Conservation (phyloP, 2,113 vertebrate species). For the Poecile atricapillus region DNA sequence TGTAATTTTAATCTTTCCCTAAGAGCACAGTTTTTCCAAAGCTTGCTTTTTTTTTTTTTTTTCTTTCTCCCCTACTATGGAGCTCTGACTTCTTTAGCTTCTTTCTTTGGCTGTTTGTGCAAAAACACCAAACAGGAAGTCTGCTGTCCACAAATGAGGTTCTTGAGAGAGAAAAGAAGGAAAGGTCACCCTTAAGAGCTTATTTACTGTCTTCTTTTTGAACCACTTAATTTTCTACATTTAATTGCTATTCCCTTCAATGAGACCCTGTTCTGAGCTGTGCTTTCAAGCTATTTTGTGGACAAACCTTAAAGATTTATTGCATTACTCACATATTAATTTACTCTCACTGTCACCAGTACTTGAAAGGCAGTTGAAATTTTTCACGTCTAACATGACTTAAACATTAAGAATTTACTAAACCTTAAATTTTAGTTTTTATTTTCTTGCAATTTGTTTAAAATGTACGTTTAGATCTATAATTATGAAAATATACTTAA, state of each 20-base stretch:
- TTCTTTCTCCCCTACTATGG: rapidly evolving
- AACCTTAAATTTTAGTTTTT: neutral
- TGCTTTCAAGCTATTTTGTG: neutral
- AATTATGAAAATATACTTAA: neutral
- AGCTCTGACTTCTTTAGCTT: neutral
- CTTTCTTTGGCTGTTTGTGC: neutral
- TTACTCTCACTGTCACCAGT: neutral
- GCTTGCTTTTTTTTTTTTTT: neutral
- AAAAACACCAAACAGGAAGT: neutral
- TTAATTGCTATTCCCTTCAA: neutral
- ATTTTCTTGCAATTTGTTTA: neutral
- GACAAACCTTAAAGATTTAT: neutral
- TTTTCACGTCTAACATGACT: neutral
- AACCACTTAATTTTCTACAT: neutral
- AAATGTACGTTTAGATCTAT: neutral
- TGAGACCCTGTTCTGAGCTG: neutral
- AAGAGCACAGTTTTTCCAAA: neutral
- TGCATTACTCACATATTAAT: neutral
- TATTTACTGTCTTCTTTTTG: neutral
- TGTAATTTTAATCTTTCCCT: neutral
- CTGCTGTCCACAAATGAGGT: neutral
- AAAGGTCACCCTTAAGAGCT: neutral
- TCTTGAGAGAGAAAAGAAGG: neutral
- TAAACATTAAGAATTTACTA: neutral
- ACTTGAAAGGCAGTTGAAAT: neutral